Base-by-base conservation (phyloP, 1,140 invertebrate genomes). In the Delia radicum region DNA sequence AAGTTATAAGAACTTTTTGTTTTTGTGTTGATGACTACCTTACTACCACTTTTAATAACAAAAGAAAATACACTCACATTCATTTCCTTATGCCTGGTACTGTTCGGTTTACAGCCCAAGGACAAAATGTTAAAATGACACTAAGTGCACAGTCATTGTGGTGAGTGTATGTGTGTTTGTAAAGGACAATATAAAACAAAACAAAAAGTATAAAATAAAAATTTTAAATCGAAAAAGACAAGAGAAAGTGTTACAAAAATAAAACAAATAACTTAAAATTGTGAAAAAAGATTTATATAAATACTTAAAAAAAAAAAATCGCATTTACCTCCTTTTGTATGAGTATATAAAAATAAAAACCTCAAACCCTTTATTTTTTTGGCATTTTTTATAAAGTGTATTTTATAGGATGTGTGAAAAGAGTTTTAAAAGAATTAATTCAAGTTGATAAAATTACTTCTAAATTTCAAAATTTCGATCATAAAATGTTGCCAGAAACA, bases 51-150 rank as follows among this genome's bases (percentile, higher is more conserved):
- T 7, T 5, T 55, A 55, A 55, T 21, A 55, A 21, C 46, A 48
- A 2, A 48, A 48, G 46, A 55, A 21, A 18, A 55, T 21, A 24
- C 48, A 55, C 48, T 55, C 48, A 21, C 48, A 55, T 37, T 10
- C 3, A 10, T 7, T 5, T n/a, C n/a, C 48, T 55, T n/a, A n/a
- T n/a, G 37, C 37, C n/a, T 24, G 48, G 0, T n/a, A 55, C 18
- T 55, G 18, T 18, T 55, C 48, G 24, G 48, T 69, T 69, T 69
- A 18, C 21, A 33, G 65, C 29, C 65, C 65, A 69, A 69, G 65
- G 65, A 69, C 65, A 29, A 33, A 69, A 69, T 69, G 31, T 33
- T 33, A 33, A 69, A 69, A 69, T 69, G 65, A 69, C 65, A 69
- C 29, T 69, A 69, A 69, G 29, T 69, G 65, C 65, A 69, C 65